Conservation (phyloP, 2,797 vertebrate species). For the Hafferia zeledoni region DNA sequence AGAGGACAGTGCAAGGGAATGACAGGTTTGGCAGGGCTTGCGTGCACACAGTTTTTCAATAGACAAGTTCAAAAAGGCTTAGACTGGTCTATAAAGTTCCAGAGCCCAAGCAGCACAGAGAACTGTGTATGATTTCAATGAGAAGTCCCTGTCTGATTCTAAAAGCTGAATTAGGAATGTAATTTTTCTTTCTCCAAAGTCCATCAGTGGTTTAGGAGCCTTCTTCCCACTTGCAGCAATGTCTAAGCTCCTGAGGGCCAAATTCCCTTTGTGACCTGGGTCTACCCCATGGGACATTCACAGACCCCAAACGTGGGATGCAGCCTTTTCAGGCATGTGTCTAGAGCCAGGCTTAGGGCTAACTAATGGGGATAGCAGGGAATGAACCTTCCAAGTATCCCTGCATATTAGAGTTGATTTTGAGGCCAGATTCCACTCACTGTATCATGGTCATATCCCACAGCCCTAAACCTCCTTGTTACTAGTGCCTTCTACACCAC, state of each 20-base stretch:
- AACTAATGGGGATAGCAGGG: fast-evolving
- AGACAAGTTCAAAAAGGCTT: background rate
- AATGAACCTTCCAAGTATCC: background rate
- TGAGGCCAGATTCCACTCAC: background rate
- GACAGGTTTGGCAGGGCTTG: background rate
- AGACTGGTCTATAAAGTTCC: background rate
- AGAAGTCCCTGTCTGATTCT: background rate
- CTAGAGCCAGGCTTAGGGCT: background rate
- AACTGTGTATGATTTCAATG: background rate
- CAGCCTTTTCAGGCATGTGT: background rate
- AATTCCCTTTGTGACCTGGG: background rate
- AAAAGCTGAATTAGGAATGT: background rate
- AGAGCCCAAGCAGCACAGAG: background rate
- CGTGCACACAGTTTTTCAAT: background rate
- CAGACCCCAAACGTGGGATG: background rate
- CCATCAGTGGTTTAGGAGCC: background rate
- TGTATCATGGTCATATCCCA: background rate
- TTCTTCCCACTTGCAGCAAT: background rate
- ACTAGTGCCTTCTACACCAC: background rate
- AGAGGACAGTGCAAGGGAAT: background rate
- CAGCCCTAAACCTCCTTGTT: background rate
- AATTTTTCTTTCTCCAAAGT: background rate
- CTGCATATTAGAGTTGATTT: background rate
- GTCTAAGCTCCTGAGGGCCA: background rate
- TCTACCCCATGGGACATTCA: background rate